These are phyloP conservation scores for Napeogenes sylphis DNA, from an alignment of 2,888 invertebrate species.

Conservation along the genomic window DNA sequence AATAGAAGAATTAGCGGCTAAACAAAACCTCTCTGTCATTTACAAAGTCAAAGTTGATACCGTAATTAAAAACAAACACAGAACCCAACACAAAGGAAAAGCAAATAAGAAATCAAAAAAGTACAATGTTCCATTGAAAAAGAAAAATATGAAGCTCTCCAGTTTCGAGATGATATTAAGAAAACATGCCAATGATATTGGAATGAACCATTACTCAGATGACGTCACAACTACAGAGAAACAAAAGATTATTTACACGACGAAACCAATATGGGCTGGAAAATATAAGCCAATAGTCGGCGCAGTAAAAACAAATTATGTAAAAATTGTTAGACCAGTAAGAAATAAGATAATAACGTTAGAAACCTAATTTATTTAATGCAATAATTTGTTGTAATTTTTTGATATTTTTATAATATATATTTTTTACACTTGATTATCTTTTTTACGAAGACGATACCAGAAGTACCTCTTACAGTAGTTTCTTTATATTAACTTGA, in stretches of 20 bases:
- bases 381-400: background rate
- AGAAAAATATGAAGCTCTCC: slow-evolving; percentile 63
- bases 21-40: slow-evolving; percentile 47
- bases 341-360: slow-evolving; percentile 52
- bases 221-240: slow-evolving; percentile 40
- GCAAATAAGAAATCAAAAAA: slow-evolving; percentile 52
- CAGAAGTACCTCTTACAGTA: too few species aligned
- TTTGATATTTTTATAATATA: too few species aligned
- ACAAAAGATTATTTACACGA: slow-evolving; percentile 32
- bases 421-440: too few species aligned
- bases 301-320: slow-evolving; percentile 48
- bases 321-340: slow-evolving; percentile 56
- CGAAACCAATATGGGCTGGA: slow-evolving; percentile 43
- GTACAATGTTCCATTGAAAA: slow-evolving; percentile 63
- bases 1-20: slow-evolving; percentile 49
- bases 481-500: too few species aligned
- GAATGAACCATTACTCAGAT: slow-evolving; percentile 32
- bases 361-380: slow-evolving; percentile 22
- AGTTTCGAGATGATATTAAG: slow-evolving; percentile 58
- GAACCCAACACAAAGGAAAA: slow-evolving; percentile 31
- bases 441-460: too few species aligned
- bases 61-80: slow-evolving; percentile 30
- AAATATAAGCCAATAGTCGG: slow-evolving; percentile 61
- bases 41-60: slow-evolving; percentile 58
- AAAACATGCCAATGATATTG: slow-evolving; percentile 44